Evolutionary conservation across 2,888 invertebrate species (phyloP).

Genomic region (Dasysyrphus tricinctus): DNA sequence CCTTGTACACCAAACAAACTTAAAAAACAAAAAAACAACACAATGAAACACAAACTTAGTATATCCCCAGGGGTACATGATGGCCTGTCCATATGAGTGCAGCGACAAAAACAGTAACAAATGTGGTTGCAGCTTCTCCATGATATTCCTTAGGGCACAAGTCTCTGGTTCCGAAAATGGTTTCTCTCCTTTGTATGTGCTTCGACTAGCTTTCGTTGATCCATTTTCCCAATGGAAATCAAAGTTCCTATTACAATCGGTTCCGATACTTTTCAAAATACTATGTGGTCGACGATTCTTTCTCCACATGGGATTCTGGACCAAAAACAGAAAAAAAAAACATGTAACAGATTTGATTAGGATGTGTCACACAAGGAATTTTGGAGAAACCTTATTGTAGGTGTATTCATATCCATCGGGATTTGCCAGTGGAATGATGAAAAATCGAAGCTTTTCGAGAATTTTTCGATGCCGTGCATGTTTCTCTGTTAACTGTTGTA

Average conservation of each 20-base stretch:
- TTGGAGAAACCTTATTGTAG: conserved; percentile 83
- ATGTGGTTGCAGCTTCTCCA: conserved; percentile 79
- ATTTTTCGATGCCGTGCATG: conserved; percentile 82
- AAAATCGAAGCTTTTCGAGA: conserved; percentile 87
- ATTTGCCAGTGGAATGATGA: conserved; percentile 87
- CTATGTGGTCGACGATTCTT: conserved; percentile 84
- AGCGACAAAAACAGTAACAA: conserved; percentile 82
- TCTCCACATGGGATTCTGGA: conserved; percentile 85
- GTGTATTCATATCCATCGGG: conserved; percentile 90
- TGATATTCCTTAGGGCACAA: conserved; percentile 79
- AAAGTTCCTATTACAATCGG: conserved; percentile 88
- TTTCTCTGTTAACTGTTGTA: conserved; percentile 85
- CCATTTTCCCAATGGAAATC: conserved; percentile 85
- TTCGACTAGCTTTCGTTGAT: conserved; percentile 77
- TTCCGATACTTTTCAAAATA: conserved; percentile 84
- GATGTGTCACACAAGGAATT: conserved; percentile 4
- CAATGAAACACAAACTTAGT: conserved; percentile 77
- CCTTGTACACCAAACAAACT: neutral
- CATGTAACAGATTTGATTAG: neutral
- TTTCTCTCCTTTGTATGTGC: conserved; percentile 81
- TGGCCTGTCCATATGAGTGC: conserved; percentile 82
- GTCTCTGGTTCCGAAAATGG: conserved; percentile 83
- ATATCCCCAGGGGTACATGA: conserved; percentile 83
- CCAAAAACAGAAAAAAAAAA: neutral
- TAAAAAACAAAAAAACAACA: conserved; percentile 10